These are phyloP conservation scores for Xiphorhynchus elegans DNA, from an alignment of 2,113 vertebrate genomes.

Conservation along the genomic window DNA sequence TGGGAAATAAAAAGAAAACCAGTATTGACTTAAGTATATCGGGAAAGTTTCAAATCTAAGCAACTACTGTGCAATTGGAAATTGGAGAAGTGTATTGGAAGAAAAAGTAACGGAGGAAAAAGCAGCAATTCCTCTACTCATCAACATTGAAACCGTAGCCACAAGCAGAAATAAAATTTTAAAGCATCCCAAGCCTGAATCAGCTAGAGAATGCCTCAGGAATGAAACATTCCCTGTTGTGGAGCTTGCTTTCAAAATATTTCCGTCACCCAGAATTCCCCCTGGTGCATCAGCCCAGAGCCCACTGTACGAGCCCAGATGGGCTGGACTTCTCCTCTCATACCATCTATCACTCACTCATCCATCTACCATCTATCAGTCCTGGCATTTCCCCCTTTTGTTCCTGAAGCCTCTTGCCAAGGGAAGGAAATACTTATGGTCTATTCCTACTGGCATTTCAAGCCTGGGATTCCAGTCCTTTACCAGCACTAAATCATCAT, in stretches of 20 bases:
- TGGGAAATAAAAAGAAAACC: background rate
- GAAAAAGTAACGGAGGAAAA: background rate
- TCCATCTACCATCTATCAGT: too few species aligned
- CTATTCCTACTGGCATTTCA: background rate
- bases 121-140: background rate
- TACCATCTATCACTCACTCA: background rate
- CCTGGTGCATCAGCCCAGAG: accelerated
- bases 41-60: background rate
- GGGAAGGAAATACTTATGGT: background rate
- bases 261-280: background rate
- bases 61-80: background rate
- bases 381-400: background rate
- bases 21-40: background rate
- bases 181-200: background rate
- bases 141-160: background rate
- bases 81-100: background rate
- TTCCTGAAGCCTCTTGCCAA: background rate
- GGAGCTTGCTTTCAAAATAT: background rate
- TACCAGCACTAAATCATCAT: background rate
- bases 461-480: background rate
- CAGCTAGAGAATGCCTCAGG: background rate
- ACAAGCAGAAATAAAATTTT: background rate
- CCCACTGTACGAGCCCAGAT: background rate
- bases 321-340: background rate
- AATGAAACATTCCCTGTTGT: background rate